A percentile compares a stretch with the other conserved stretches of the same genome.
These are phyloP conservation scores for Hemibagrus wyckioides DNA, from an alignment of 2,113 vertebrate genomes.

Conservation along the genomic window DNA sequence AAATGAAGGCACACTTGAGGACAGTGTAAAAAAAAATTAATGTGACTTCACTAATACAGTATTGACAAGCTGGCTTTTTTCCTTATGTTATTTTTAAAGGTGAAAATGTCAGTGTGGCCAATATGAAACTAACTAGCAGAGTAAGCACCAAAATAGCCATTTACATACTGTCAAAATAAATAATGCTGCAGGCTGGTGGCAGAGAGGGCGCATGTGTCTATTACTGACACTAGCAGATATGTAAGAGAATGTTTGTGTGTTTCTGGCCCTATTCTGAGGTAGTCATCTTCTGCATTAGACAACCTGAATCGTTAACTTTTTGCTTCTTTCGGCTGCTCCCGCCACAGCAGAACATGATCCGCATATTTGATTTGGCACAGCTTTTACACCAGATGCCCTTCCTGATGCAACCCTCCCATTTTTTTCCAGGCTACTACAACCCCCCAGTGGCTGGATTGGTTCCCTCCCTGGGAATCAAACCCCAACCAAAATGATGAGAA, in stretches of 20 bases:
- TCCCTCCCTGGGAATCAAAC: too few species aligned
- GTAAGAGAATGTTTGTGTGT: constrained; percentile 7
- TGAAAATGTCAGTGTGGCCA: constrained; percentile 46
- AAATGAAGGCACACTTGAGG: constrained; percentile 54
- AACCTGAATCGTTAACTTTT: too few species aligned
- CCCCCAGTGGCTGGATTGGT: too few species aligned
- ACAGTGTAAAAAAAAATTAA: constrained; percentile 52
- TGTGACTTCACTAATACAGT: constrained; percentile 51
- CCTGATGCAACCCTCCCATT: too few species aligned
- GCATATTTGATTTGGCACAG: too few species aligned
- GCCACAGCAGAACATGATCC: too few species aligned
- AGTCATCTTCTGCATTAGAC: constrained; percentile 8
- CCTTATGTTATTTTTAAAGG: constrained; percentile 23
- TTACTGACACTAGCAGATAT: neutral
- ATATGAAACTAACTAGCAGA: constrained; percentile 41
- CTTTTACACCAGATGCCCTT: too few species aligned
- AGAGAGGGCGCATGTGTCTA: constrained; percentile 5
- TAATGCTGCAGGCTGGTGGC: constrained; percentile 41
- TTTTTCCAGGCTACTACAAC: too few species aligned
- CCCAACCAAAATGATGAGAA: too few species aligned
- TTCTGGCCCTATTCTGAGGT: constrained; percentile 31
- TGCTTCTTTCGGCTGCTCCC: too few species aligned
- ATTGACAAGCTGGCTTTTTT: constrained; percentile 55
- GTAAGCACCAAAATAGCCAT: constrained; percentile 55
- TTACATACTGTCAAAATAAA: constrained; percentile 52